A percentile compares a stretch with the other conserved stretches of the same genome.
Evolutionary conservation across 2,113 vertebrate species (phyloP).

Genomic region (Brachionichthys hirsutus): DNA sequence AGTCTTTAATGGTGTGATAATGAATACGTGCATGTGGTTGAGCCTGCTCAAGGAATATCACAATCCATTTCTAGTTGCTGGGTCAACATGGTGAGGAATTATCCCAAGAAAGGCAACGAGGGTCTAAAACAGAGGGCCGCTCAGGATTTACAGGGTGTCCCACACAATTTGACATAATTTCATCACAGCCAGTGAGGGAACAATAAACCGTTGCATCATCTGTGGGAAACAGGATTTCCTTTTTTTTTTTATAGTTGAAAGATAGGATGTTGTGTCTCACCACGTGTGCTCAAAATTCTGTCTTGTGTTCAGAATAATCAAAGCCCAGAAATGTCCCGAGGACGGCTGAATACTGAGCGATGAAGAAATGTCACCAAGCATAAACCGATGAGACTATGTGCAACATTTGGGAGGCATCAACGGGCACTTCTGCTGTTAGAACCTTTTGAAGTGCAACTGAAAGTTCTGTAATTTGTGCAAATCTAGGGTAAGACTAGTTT

Average conservation of each 20-base stretch:
- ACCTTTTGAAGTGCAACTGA: constrained; percentile 15
- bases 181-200: no score
- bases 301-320: no score
- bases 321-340: no score
- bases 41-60: constrained; percentile 47
- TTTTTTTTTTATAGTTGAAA: no score
- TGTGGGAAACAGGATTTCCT: no score
- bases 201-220: no score
- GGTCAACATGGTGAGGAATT: constrained; percentile 4
- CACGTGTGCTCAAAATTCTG: no score
- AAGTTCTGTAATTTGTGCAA: constrained; percentile 7
- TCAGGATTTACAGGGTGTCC: no score
- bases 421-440: background rate
- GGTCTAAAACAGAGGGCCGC: constrained; percentile 25
- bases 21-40: constrained; percentile 43
- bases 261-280: no score
- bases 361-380: no score
- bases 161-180: no score
- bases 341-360: no score
- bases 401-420: constrained; percentile 13
- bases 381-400: constrained; percentile 21
- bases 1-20: constrained; percentile 59
- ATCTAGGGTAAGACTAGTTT: constrained; percentile 26
- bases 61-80: constrained; percentile 40
- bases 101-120: constrained; percentile 2